A percentile compares a stretch with the other conserved stretches of the same genome.
These are phyloP conservation scores for Drosophila lacteicornis DNA, from an alignment of 1,140 invertebrate species.

Conservation along the genomic window DNA sequence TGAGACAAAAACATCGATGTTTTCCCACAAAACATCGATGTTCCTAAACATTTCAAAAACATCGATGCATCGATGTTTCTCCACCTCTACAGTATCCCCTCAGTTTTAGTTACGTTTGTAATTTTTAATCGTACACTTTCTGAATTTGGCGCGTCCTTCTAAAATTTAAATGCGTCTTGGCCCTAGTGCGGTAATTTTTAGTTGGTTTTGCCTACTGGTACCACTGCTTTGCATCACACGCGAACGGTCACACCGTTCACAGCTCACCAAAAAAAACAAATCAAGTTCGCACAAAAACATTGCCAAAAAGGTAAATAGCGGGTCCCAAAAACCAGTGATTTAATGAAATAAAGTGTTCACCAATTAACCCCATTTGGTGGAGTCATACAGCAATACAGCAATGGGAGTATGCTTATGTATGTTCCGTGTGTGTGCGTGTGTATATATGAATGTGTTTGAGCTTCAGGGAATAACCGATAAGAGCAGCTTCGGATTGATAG, in stretches of 20 bases:
- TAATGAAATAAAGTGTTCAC: not conserved
- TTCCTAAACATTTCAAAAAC: too few relatives aligned
- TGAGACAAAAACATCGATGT: too few relatives aligned
- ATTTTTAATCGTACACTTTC: too few relatives aligned
- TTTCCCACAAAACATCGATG: too few relatives aligned
- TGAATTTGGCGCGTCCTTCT: too few relatives aligned
- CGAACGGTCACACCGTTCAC: conserved; percentile 22
- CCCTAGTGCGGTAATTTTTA: not conserved
- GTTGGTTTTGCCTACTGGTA: too few relatives aligned
- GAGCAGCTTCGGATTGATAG: conserved; percentile 29
- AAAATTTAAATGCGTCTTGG: too few relatives aligned
- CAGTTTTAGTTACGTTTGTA: too few relatives aligned
- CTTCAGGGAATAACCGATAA: conserved; percentile 37
- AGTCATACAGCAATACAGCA: not conserved
- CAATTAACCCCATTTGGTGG: not conserved
- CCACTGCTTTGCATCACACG: not conserved
- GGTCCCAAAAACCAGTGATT: not conserved
- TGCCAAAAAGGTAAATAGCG: conserved; percentile 59
- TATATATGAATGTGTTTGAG: not conserved
- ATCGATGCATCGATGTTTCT: too few relatives aligned
- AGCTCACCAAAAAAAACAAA: conserved; percentile 44
- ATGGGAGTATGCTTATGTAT: not conserved
- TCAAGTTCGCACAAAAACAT: conserved; percentile 58
- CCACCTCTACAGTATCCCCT: too few relatives aligned
- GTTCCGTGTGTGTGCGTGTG: not conserved